These are phyloP conservation scores for Theristicus caerulescens DNA, from an alignment of 2,113 vertebrate genomes.

Conservation along the genomic window DNA sequence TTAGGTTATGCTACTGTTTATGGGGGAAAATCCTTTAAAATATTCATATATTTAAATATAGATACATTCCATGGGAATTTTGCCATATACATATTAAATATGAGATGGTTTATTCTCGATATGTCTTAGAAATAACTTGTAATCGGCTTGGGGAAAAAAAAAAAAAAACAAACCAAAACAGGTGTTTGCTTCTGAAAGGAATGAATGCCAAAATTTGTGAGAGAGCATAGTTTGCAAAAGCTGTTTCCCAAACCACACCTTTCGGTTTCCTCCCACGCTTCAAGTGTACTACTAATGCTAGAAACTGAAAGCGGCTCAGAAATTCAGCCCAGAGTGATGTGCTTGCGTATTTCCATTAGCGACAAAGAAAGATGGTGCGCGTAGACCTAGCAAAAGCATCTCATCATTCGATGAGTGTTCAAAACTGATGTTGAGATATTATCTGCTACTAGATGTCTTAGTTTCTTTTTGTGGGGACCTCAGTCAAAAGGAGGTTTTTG, in stretches of 20 bases:
- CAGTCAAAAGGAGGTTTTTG: background rate
- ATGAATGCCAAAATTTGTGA: background rate
- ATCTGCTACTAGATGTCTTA: background rate
- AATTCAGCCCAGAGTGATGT: background rate
- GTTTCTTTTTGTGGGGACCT: background rate
- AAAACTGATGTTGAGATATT: background rate
- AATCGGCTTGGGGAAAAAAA: background rate
- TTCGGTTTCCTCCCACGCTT: background rate
- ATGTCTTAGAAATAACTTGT: background rate
- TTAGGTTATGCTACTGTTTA: background rate
- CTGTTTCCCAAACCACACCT: background rate
- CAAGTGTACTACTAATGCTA: background rate
- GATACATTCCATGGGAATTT: background rate
- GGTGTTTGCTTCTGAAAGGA: background rate
- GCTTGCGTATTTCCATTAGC: background rate
- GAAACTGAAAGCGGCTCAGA: background rate
- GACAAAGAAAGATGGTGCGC: background rate
- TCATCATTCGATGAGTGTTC: background rate
- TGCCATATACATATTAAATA: background rate
- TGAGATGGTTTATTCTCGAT: background rate
- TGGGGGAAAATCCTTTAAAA: accelerated
- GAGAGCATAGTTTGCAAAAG: background rate
- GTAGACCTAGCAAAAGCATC: background rate
- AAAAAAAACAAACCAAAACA: background rate
- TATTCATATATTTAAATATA: background rate